Conservation (phyloP, 2,888 invertebrate genomes). For the Acanthoscelides obtectus region DNA sequence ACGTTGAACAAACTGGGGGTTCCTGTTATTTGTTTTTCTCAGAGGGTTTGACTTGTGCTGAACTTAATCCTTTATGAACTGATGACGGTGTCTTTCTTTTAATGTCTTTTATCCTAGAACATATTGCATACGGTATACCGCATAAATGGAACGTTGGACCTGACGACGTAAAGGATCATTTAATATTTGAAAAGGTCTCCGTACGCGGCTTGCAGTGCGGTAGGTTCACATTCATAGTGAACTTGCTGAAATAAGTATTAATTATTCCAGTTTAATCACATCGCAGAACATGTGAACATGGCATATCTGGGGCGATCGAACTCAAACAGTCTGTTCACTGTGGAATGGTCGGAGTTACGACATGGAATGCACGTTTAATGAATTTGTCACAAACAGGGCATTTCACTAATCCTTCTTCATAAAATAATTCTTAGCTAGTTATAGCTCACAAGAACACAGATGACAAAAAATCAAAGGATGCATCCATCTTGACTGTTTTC, state of each 20-base stretch:
- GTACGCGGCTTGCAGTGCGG: constrained; percentile 8
- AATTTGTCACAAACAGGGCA: not conserved
- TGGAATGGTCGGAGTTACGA: not conserved
- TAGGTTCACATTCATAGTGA: constrained; percentile 15
- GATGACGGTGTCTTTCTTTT: too few relatives aligned
- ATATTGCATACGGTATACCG: not conserved
- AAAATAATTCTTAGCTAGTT: too few relatives aligned
- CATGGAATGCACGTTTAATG: not conserved
- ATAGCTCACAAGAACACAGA: too few relatives aligned
- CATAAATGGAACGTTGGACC: not conserved
- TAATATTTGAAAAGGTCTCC: constrained; percentile 11
- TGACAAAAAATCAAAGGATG: too few relatives aligned
- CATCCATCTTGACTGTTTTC: too few relatives aligned
- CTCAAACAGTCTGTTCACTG: not conserved
- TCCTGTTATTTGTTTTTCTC: too few relatives aligned
- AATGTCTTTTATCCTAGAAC: too few relatives aligned
- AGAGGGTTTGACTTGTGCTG: too few relatives aligned
- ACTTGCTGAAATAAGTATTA: constrained; percentile 18
- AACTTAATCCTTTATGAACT: too few relatives aligned
- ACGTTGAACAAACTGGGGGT: too few relatives aligned
- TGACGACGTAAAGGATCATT: not conserved
- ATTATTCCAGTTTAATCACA: constrained; percentile 20
- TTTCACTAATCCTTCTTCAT: not conserved
- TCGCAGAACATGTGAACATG: constrained; percentile 18
- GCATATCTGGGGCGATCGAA: constrained; percentile 5